These are phyloP conservation scores for Crax fasciolata DNA, from an alignment of 2,797 vertebrate species.

Conservation along the genomic window DNA sequence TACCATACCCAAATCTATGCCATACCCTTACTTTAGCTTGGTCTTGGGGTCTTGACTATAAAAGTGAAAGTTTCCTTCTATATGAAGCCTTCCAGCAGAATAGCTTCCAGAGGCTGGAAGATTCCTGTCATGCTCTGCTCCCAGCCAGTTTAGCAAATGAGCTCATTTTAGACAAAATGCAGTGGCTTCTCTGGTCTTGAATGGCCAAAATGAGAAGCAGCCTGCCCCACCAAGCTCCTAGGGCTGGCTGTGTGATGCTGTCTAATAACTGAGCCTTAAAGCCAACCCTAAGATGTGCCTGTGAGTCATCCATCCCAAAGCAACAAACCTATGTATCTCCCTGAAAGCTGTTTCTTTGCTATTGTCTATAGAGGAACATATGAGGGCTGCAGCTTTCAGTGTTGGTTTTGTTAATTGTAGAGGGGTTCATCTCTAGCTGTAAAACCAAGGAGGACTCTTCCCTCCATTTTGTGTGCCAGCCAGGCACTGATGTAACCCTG, in stretches of 20 bases:
- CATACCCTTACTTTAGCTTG: neutral
- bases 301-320: neutral
- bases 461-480: neutral
- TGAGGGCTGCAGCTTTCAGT: neutral
- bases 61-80: neutral
- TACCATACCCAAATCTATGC: neutral
- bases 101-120: neutral
- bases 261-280: neutral
- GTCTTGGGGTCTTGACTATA: neutral
- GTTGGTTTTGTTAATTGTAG: neutral
- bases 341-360: neutral
- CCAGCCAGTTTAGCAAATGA: neutral
- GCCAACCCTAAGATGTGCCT: neutral
- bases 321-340: neutral
- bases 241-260: neutral
- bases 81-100: neutral
- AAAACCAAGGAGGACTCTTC: neutral
- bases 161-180: fast-evolving
- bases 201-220: neutral
- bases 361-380: neutral
- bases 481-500: neutral
- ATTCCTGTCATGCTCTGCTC: neutral
- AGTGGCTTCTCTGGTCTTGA: neutral
- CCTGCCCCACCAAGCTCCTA: fast-evolving
- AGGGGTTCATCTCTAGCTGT: neutral